phyloP scores from a whole-genome alignment of 1,140 invertebrate genomes.

The Drosophila tristis region DNA sequence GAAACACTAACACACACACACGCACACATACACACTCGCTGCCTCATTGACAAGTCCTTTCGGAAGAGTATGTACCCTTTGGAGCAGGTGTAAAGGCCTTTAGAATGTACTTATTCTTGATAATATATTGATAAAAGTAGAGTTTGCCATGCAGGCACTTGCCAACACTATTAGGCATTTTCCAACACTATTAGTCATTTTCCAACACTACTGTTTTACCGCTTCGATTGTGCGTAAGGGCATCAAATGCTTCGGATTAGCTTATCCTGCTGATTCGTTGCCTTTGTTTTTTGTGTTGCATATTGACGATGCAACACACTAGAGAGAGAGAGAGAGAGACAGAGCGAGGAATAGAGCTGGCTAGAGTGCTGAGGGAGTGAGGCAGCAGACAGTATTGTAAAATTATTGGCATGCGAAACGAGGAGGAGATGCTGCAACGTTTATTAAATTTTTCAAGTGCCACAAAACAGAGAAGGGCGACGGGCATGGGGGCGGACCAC shows the following conservation, averaged over 20 bases:
- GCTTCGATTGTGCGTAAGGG: too few relatives aligned
- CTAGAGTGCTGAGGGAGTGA: not conserved
- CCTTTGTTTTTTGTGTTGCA: slow-evolving; percentile 70
- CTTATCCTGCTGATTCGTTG: not conserved
- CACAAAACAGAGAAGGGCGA: slow-evolving; percentile 30
- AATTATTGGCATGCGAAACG: slow-evolving; percentile 77
- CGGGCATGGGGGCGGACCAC: not conserved
- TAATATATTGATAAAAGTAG: too few relatives aligned
- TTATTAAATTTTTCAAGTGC: slow-evolving; percentile 81
- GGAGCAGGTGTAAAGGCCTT: too few relatives aligned
- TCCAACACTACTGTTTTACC: too few relatives aligned
- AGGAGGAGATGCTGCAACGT: slow-evolving; percentile 63
- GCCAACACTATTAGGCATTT: too few relatives aligned
- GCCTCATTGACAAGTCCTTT: too few relatives aligned
- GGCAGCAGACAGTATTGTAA: slow-evolving; percentile 19
- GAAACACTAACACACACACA: slow-evolving; percentile 1
- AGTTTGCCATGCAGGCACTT: too few relatives aligned
- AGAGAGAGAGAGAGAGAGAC: not conserved
- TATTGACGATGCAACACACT: slow-evolving; percentile 62
- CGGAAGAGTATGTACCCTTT: too few relatives aligned
- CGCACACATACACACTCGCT: not conserved
- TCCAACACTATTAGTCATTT: too few relatives aligned
- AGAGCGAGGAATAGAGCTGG: not conserved
- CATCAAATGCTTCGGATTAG: too few relatives aligned
- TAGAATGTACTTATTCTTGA: too few relatives aligned